Evolutionary conservation across 2,113 vertebrate genomes (phyloP), one percentile per base, ranked within the genome.

Genomic region (Dicerorhinus sumatrensis): DNA sequence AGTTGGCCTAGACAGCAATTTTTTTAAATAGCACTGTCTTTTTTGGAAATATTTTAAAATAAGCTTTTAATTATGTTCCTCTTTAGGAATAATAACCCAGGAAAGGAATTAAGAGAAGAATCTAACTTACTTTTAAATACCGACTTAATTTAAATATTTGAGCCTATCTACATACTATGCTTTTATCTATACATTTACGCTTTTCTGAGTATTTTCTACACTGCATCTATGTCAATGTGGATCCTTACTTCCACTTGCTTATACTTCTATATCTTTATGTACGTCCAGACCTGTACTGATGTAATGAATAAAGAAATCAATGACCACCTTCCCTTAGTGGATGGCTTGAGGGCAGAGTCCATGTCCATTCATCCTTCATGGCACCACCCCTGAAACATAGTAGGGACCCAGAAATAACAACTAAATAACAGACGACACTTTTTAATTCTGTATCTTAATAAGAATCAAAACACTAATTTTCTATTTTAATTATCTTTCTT

Each of bases 21-120:
- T 98, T 92, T 98, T 97, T 58, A 88, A 98, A 95, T 94, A 97
- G 90, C 23, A 94, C 3, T 93, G 69, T 92, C n/a, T 96, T 98
- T 98, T 94, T 27, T 54, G 29, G 51, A 98, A 33, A 96, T 87
- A 92, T 94, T 98, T 97, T 94, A 65, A 97, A 95, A 98, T 95
- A n/a, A 95, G 33, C 18, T n/a, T 95, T 97, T 97, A 97, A 96
- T 97, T 65, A 92, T 69, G 13, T 90, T 98, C 70, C 89, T 80
- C 18, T 98, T 95, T 96, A 96, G 31, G 31, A 73, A 67, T 62
- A 91, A 39, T 89, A 96, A 86, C 21, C 14, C 8, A 20, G 75
- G 29, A 95, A 69, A 7, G 29, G 42, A 79, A 95, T 54, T 60
- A 89, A 63, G 11, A 60, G 36, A 60, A 87, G 27, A 94, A 29